Base-by-base conservation (phyloP, 2,888 invertebrate genomes). In the Cryptophagus acutangulus region DNA sequence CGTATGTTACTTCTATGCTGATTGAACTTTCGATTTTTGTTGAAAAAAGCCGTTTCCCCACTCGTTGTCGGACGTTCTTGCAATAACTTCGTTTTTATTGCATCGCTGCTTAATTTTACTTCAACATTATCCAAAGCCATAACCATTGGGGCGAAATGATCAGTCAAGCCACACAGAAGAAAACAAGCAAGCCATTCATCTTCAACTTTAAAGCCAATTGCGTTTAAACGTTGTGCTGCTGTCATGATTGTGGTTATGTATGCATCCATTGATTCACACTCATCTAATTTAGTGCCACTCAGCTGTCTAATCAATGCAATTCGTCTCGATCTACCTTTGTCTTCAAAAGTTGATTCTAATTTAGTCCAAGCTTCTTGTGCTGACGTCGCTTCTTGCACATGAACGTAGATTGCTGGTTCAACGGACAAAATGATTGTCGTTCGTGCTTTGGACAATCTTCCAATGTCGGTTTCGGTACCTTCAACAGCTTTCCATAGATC, bases 51-150 rank as follows among this genome's bases (percentile, higher is more conserved):
- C 9, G 3, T 31, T 12, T 4, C 13, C 10, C 16, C 33, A 12
- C 24, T 18, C n/a, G n/a, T n/a, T n/a, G n/a, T n/a, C n/a, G n/a
- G n/a, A n/a, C n/a, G n/a, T 14, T 33, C 24, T n/a, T 13, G 12
- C 10, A 48, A 20, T 17, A 58, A 41, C 38, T 58, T 59, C 5
- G 51, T 45, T 38, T 57, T 56, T 5, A 57, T 56, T n/a, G 43
- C 6, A 41, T 58, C 57, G 2, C 48, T 28, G 2, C 48, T 54
- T 8, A 53, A 47, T 5, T 13, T 12, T 6, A 53, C 49, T 16
- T 51, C 51, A 0, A 50, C 47, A 48, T 53, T 45, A 38, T 57
- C 51, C 4, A 55, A 49, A n/a, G 47, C 55, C 47, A 55, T 55
- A 13, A 52, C 51, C 52, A 49, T 49, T 13, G 49, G 49, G 14